Conservation (phyloP, 1,140 invertebrate species). For the Parapsyche elsis region DNA sequence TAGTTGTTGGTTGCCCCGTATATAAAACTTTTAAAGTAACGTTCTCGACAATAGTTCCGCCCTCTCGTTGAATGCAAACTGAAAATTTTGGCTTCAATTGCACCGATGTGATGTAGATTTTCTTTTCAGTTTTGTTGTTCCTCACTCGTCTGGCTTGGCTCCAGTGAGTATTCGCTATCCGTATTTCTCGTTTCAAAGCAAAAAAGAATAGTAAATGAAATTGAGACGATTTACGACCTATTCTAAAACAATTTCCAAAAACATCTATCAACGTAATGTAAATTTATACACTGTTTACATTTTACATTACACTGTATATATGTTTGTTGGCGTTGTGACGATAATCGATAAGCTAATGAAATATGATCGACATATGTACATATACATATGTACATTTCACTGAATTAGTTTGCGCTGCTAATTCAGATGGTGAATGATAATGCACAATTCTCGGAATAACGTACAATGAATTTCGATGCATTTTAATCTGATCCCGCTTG, state of each 20-base stretch:
- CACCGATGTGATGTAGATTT: slow-evolving; percentile 21
- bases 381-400: too few relatives aligned
- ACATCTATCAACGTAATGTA: not conserved
- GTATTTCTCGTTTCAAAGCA: not conserved
- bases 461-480: too few relatives aligned
- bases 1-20: slow-evolving; percentile 45
- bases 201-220: slow-evolving; percentile 5
- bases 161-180: slow-evolving; percentile 30
- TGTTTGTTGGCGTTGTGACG: too few relatives aligned
- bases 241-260: slow-evolving; percentile 1
- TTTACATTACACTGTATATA: too few relatives aligned
- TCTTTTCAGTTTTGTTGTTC: not conserved
- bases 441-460: too few relatives aligned
- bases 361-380: too few relatives aligned
- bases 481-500: too few relatives aligned
- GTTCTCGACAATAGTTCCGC: slow-evolving; percentile 42
- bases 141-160: slow-evolving; percentile 3
- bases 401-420: too few relatives aligned
- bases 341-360: too few relatives aligned
- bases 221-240: slow-evolving; percentile 12
- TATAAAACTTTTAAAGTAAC: slow-evolving; percentile 51
- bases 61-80: slow-evolving; percentile 25
- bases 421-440: too few relatives aligned
- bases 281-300: too few relatives aligned
- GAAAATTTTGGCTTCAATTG: slow-evolving; percentile 49